Conservation (phyloP, 2,797 vertebrate genomes). For the Arremon aurantiirostris region DNA sequence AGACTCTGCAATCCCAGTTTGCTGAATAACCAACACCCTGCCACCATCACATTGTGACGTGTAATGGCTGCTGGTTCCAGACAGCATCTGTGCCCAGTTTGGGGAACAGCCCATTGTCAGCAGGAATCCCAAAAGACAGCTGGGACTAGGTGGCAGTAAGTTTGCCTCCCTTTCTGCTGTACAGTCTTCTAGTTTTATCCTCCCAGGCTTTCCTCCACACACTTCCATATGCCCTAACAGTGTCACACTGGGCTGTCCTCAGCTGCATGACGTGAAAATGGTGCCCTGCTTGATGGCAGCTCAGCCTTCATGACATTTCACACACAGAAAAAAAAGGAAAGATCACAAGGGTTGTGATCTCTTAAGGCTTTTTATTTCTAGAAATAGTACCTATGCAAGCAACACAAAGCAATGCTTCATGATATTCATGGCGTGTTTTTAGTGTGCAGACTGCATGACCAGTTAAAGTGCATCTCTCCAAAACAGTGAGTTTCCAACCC, state of each 20-base stretch:
- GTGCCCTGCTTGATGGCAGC: fast-evolving
- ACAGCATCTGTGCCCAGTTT: background rate
- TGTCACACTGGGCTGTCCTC: background rate
- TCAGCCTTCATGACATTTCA: background rate
- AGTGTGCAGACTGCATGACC: background rate
- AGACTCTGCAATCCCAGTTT: background rate
- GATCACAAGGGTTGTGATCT: background rate
- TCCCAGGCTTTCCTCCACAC: background rate
- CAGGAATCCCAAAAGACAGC: background rate
- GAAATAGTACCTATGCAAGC: background rate
- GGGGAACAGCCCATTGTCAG: background rate
- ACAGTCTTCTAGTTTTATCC: background rate
- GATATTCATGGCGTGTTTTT: background rate
- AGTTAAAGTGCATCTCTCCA: background rate
- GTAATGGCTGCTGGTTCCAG: background rate
- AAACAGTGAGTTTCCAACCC: background rate
- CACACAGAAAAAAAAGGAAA: background rate
- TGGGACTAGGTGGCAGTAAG: background rate
- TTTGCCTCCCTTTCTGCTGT: background rate
- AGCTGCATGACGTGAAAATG: background rate
- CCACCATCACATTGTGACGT: background rate
- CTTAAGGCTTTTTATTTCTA: background rate
- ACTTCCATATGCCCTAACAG: background rate
- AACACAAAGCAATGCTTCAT: background rate
- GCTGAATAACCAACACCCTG: background rate